Base-by-base conservation (phyloP, 2,888 invertebrate genomes). In the Odontocolon sp. region DNA sequence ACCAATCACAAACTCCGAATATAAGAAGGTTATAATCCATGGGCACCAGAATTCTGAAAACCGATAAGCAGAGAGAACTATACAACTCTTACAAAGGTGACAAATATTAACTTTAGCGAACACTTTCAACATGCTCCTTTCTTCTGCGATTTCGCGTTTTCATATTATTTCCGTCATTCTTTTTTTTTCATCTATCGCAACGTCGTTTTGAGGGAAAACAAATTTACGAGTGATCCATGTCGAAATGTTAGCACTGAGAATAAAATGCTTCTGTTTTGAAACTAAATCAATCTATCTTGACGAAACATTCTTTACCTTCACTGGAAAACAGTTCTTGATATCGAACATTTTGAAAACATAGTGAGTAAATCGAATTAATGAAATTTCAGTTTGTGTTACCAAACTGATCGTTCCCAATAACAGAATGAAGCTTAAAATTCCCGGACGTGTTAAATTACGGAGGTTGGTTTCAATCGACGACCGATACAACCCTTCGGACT, bases 371-470 rank as follows among this genome's bases (percentile, higher is more conserved):
- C 31, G 36, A 28, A 57, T 36, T 68, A 73, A 77, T 73, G 68
- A 72, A 77, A 77, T 77, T 77, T 68, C 72, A 36, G 40, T 28
- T 68, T 57, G 45, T n/a, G 64, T 64, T 68, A 64, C 42, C 57
- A 57, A 64, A 73, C 64, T 72, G 72, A 72, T 73, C 36, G 36
- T 71, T 56, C 38, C 57, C 68, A 57, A 72, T 77, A 57, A 52
- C 61, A 73, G 68, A 68, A 68, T 63, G 63, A 77, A 77, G 67
- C 67, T 69, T 57, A 38, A 33, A 56, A 59, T 68, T 56, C 57
- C 36, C 63, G 16, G 45, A 11, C 47, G 68, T 33, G 57, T 36
- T 57, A 54, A 66, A 72, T 68, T 64, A 36, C 28, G 40, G 14
- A 9, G 26, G 11, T 47, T 33, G 33, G 11, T 56, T 21, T 26